Conservation (phyloP, 2,113 vertebrate species). For the Oncorhynchus gorbuscha region DNA sequence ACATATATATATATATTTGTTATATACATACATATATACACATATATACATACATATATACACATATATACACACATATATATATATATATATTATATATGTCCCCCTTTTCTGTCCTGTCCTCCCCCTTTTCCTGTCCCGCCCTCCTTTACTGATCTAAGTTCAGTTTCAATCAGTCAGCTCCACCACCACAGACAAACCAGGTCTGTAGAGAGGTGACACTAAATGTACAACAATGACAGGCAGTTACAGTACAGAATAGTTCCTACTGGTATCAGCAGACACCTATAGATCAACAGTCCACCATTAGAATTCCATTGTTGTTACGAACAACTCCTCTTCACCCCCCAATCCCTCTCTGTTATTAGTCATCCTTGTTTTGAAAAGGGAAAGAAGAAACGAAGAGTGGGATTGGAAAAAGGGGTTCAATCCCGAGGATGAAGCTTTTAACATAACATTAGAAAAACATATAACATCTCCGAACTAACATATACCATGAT, state of each 20-base stretch:
- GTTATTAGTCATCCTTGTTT: not conserved
- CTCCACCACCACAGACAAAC: not conserved
- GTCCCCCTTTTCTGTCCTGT: not conserved
- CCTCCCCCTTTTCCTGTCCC: not conserved
- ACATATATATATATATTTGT: not conserved
- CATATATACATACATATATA: not conserved
- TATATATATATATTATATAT: not conserved
- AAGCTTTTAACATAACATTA: not conserved
- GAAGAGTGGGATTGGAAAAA: not conserved
- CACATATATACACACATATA: not conserved
- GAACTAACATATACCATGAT: conserved; percentile 24
- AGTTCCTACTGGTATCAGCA: not conserved
- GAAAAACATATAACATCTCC: conserved; percentile 10
- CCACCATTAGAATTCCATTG: not conserved
- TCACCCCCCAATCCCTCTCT: not conserved
- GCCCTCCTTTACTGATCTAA: not conserved
- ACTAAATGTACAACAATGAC: conserved; percentile 3
- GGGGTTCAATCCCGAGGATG: not conserved
- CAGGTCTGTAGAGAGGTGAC: not conserved
- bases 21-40: too few species aligned
- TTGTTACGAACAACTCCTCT: not conserved
- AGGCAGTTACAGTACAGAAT: conserved; percentile 24
- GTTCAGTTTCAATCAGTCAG: not conserved
- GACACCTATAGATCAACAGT: not conserved
- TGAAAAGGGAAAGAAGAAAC: not conserved